These are phyloP conservation scores for Glareola pratincola DNA, from an alignment of 2,113 vertebrate genomes.

Conservation along the genomic window DNA sequence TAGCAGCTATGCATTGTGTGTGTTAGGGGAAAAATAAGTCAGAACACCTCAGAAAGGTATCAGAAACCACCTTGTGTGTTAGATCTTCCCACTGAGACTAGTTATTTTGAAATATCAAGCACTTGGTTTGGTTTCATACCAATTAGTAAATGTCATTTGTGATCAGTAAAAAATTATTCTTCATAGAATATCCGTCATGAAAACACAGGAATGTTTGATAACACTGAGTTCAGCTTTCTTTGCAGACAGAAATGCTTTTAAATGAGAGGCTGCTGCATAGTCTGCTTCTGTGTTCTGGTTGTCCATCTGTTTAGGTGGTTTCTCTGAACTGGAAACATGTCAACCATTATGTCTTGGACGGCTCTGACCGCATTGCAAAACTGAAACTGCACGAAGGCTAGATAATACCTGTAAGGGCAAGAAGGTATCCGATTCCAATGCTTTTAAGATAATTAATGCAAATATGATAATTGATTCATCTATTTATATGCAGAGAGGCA, in stretches of 20 bases:
- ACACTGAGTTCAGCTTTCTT: conserved; percentile 23
- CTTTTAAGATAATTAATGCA: background rate
- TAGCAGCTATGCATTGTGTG: background rate
- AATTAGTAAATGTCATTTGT: conserved; percentile 29
- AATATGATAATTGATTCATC: background rate
- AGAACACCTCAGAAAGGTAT: background rate
- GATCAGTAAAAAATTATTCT: conserved; percentile 27
- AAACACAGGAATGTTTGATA: conserved; percentile 44
- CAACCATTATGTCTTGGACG: background rate
- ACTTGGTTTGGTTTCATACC: conserved; percentile 10
- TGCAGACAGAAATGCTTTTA: conserved; percentile 19
- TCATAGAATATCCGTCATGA: background rate
- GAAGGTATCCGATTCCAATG: background rate
- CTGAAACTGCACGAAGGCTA: background rate
- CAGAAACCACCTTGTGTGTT: background rate
- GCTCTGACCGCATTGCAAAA: background rate
- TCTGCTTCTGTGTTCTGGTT: conserved; percentile 21
- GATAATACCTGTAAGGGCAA: background rate
- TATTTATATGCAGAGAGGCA: background rate
- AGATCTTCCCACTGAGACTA: background rate
- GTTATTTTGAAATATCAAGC: background rate
- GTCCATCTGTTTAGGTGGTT: conserved; percentile 39
- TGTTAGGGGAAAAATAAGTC: background rate
- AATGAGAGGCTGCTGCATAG: conserved; percentile 14
- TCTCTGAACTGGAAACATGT: background rate